phyloP scores from a whole-genome alignment of 2,797 vertebrate species.

The Pangasius larnaudii region DNA sequence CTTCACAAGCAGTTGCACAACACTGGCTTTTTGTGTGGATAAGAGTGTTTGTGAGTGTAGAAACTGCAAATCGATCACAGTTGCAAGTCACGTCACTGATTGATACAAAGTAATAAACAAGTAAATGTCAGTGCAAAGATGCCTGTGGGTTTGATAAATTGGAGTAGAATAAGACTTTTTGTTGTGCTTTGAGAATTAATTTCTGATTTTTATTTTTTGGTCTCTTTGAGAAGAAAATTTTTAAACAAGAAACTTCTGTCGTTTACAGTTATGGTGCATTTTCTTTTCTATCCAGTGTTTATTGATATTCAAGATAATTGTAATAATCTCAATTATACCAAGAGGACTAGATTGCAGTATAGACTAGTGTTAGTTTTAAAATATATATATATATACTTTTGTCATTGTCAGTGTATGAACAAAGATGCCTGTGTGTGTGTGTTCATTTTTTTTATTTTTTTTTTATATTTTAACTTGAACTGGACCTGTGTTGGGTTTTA shows the following conservation, averaged over 20 bases:
- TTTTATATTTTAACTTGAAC: background rate
- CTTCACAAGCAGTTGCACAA: conserved; percentile 45
- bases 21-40: conserved; percentile 15
- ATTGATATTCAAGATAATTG: background rate
- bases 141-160: background rate
- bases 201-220: background rate
- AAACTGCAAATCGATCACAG: conserved; percentile 10
- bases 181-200: background rate
- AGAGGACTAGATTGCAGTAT: background rate
- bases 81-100: conserved; percentile 5
- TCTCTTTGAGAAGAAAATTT: background rate
- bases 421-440: background rate
- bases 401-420: background rate
- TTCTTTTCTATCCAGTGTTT: background rate
- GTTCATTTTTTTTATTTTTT: no score
- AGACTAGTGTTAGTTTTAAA: background rate
- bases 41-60: conserved; percentile 8
- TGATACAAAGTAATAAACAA: background rate
- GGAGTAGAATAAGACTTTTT: background rate
- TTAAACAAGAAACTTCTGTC: background rate
- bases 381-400: background rate
- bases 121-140: background rate
- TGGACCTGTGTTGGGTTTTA: background rate
- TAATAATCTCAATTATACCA: background rate
- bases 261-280: background rate